Percentiles rank a stretch among this genome's conserved stretches.
phyloP scores from a whole-genome alignment of 2,113 vertebrate genomes.

The Hipposideros armiger region DNA sequence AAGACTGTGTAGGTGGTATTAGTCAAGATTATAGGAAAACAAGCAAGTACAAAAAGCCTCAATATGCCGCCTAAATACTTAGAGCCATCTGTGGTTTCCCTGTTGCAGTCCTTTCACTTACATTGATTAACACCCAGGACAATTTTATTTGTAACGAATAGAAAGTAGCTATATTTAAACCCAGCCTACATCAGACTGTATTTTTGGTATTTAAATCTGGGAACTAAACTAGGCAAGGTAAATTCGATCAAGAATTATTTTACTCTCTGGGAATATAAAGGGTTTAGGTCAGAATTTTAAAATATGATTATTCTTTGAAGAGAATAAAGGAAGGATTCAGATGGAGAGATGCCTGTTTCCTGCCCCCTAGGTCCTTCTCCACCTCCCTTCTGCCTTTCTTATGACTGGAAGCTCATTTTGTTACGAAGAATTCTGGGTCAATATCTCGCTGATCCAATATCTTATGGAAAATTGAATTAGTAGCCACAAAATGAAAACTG shows the following conservation, averaged over 20 bases:
- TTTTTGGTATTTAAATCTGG: constrained; percentile 37
- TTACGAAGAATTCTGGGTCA: background rate
- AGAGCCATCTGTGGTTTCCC: background rate
- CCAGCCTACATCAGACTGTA: background rate
- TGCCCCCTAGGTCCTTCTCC: background rate
- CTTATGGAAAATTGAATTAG: background rate
- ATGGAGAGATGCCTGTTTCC: background rate
- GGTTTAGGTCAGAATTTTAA: background rate
- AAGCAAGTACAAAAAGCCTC: background rate
- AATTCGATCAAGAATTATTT: constrained; percentile 19
- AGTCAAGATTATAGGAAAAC: background rate
- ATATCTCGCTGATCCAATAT: background rate
- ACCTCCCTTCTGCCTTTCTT: background rate
- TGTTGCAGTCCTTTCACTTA: background rate
- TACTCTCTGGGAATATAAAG: background rate
- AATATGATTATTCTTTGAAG: background rate
- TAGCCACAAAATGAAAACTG: background rate
- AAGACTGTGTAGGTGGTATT: background rate
- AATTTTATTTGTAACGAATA: background rate
- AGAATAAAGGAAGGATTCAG: background rate
- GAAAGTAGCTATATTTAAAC: constrained; percentile 49
- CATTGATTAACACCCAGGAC: too few relatives aligned
- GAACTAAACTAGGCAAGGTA: constrained; percentile 18
- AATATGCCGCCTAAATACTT: background rate
- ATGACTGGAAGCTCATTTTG: background rate